Evolutionary conservation across 2,797 vertebrate genomes (phyloP), one percentile per base, ranked within the genome.

Genomic region (Brotula barbata): DNA sequence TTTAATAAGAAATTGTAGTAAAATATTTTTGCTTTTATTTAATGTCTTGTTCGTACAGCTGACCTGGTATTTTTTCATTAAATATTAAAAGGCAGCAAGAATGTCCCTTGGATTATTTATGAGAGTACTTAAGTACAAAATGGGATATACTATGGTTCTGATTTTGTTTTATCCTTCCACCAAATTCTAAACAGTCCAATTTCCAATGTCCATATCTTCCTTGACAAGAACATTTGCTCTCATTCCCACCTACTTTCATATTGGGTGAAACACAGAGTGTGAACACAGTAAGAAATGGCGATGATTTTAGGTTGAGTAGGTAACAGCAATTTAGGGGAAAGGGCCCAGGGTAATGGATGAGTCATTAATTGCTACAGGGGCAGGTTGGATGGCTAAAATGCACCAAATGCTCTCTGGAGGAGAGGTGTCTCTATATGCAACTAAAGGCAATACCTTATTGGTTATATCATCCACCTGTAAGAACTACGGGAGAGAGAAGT

Each of bases 401-500:
- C 72, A 83, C 76, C 77, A 78, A 66, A 66, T 45, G 50, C 58
- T 80, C 53, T 76, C 54, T 61, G 59, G 61, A 64, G 54, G 14
- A 61, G 54, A 74, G 40, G 58, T 63, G 16, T 62, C 37, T 84
- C 73, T 85, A 77, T 41, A 44, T 65, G 57, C 64, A 88, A 62
- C 87, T 84, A 85, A 67, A 88, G 85, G 86, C 86, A 88, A 73
- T 90, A 90, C 89, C 89, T 90, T 85, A 60, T 65, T 67, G 78
- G 71, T 85, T 74, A 87, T 68, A 85, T 84, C 83, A 44, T 88
- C 89, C 87, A 85, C 88, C 88, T 90, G 88, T 60, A 87, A 85
- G 45, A 79, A 79, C 76, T 83, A 84, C 1, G 15, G 76, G 76
- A 86, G 72, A 86, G 63, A 83, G 70, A 83, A 82, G 55, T 70